Conservation (phyloP, 1,140 invertebrate genomes). For the Ceratoteleas bidentatus region DNA sequence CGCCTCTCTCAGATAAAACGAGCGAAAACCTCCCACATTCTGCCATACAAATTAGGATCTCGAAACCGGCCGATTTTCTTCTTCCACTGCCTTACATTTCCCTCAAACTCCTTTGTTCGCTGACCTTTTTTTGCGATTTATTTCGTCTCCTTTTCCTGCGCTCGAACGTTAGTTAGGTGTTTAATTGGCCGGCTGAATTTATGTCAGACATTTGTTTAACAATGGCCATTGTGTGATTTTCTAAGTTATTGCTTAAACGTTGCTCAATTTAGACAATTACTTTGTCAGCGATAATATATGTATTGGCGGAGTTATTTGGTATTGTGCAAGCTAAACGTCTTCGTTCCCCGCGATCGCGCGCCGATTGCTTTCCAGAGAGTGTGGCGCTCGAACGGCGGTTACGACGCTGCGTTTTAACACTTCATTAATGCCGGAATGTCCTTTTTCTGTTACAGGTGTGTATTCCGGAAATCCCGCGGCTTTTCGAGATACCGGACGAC, state of each 20-base stretch:
- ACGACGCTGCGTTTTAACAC: conserved; percentile 32
- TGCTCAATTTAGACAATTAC: conserved; percentile 62
- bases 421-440: conserved; percentile 46
- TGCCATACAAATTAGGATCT: neutral
- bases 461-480: conserved; percentile 44
- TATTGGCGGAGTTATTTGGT: conserved; percentile 49
- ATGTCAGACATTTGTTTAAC: conserved; percentile 64
- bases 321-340: conserved; percentile 53
- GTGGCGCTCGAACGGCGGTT: conserved; percentile 8
- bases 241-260: conserved; percentile 57
- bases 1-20: too few species aligned
- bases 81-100: neutral
- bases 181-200: conserved; percentile 57
- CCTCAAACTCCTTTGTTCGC: conserved; percentile 11
- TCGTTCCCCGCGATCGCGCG: conserved; percentile 34
- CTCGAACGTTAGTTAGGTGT: conserved; percentile 34
- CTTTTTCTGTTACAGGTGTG: conserved; percentile 61
- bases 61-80: neutral
- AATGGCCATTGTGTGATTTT: conserved; percentile 61
- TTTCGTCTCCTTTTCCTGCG: neutral
- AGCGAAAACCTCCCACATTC: neutral
- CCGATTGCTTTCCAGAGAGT: conserved; percentile 27
- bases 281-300: conserved; percentile 62
- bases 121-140: conserved; percentile 8
- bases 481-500: conserved; percentile 40